Base-by-base conservation (phyloP, 2,888 invertebrate species). In the Coenonympha glycerion region DNA sequence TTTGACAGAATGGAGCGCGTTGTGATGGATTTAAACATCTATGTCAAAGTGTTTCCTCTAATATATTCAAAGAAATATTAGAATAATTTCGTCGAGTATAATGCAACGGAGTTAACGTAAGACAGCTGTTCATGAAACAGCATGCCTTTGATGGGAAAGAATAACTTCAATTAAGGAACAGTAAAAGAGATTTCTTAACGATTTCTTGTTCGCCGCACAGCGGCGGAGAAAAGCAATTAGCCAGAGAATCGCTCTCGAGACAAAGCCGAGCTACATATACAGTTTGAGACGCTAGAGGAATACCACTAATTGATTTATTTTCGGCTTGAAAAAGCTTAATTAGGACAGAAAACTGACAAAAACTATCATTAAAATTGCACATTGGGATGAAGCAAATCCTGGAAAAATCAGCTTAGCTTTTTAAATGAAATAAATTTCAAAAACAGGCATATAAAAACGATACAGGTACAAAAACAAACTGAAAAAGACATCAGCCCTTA, bases 211-310 rank as follows among this genome's bases (percentile, higher is more conserved):
- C 70, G 65, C 19, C 66, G 66, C 71, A 69, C 70, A 69, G 70
- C 76, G 69, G 70, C 76, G 69, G 76, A 79, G 76, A 73, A 76
- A 76, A 72, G 75, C 76, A 81, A 83, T 83, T 81, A 82, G 73
- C 73, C 63, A 56, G 68, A 57, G 65, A 73, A 73, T 67, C 68
- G 67, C 59, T 60, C 57, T 53, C 59, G 62, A 70, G 64, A 75
- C 73, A 76, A 78, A 69, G 56, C 63, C 53, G 36, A 42, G 24
- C 36, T 48, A 30, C 39, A 54, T 40, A 37, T 48, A 55, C 46
- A 45, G 39, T 50, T 40, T 26, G 33, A 44, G 47, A 52, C 34
- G 47, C 42, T 37, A 34, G 45, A 52, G 13, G 21, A 21, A 42
- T 42, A 42, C 30, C 9, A 31, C 21, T 21, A 45, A 45, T 34